Evolutionary conservation across 2,888 invertebrate genomes (phyloP).

Genomic region (Tubulanus polymorphus): DNA sequence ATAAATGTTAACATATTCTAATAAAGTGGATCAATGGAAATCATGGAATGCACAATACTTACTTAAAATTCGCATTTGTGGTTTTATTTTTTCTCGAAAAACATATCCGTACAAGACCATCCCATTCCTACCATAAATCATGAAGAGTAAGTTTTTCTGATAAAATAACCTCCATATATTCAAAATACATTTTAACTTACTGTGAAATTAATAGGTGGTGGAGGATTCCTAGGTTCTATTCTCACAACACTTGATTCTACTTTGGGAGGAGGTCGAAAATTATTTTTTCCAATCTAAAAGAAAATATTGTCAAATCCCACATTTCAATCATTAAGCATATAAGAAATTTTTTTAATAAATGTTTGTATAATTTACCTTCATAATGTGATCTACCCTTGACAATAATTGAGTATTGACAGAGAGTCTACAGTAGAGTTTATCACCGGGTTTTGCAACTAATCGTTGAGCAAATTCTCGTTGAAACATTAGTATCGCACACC

Average conservation of each 20-base stretch:
- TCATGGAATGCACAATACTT: constrained; percentile 41
- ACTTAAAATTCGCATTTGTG: constrained; percentile 82
- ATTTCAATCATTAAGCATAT: neutral
- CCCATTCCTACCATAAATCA: constrained; percentile 76
- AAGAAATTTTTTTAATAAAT: neutral
- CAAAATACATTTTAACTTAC: constrained; percentile 27
- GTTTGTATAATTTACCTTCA: constrained; percentile 68
- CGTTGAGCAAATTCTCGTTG: constrained; percentile 98
- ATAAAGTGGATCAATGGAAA: constrained; percentile 1
- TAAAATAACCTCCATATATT: neutral
- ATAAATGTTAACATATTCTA: constrained; percentile 8
- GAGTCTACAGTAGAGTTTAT: constrained; percentile 91
- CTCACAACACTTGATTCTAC: constrained; percentile 98
- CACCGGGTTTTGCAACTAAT: constrained; percentile 93
- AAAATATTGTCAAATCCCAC: constrained; percentile 20
- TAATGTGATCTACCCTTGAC: constrained; percentile 89
- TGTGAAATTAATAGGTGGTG: constrained; percentile 86
- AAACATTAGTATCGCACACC: constrained; percentile 98
- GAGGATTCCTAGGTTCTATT: constrained; percentile 95
- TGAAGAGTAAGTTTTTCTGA: constrained; percentile 2
- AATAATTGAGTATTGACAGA: constrained; percentile 95
- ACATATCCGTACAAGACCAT: constrained; percentile 89
- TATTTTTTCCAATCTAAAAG: constrained; percentile 87
- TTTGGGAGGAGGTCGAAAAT: constrained; percentile 97
- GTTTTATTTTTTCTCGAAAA: constrained; percentile 98